Evolutionary conservation across 2,888 invertebrate species (phyloP).

Genomic region (Nematopogon swammerdamellus): DNA sequence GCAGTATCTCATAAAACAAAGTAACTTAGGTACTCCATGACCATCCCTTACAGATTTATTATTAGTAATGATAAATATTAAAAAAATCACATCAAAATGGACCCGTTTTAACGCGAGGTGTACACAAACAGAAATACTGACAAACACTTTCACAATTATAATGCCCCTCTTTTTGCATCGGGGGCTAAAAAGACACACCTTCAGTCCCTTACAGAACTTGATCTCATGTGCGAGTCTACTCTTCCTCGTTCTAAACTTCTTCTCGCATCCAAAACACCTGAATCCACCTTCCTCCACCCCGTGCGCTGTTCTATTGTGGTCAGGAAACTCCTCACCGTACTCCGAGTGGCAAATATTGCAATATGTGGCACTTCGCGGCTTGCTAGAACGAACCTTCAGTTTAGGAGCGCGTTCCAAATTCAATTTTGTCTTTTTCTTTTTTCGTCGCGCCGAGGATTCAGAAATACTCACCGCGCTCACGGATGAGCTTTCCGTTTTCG

Average conservation of each 20-base stretch:
- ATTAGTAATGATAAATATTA: no score
- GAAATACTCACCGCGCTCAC: no score
- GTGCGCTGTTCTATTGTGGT: conserved; percentile 28
- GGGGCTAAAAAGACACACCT: conserved; percentile 9
- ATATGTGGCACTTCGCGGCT: conserved; percentile 15
- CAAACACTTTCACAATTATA: no score
- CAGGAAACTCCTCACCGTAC: conserved; percentile 16
- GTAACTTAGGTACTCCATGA: no score
- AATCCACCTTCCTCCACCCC: conserved; percentile 26
- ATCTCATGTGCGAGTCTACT: conserved; percentile 28
- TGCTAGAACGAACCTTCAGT: neutral
- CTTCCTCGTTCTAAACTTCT: conserved; percentile 26
- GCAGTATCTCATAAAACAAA: no score
- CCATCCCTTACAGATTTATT: no score
- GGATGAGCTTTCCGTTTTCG: no score
- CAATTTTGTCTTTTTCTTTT: conserved; percentile 12
- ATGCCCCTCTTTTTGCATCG: no score
- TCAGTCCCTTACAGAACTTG: conserved; percentile 31
- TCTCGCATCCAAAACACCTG: conserved; percentile 42
- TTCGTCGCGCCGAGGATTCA: conserved; percentile 3
- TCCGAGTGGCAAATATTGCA: conserved; percentile 34
- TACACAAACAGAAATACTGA: no score
- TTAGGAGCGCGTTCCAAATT: neutral
- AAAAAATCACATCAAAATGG: no score
- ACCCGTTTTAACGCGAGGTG: no score